Evolutionary conservation across 2,797 vertebrate genomes (phyloP), one percentile per base, ranked within the genome.

Genomic region (Melanogrammus aeglefinus): DNA sequence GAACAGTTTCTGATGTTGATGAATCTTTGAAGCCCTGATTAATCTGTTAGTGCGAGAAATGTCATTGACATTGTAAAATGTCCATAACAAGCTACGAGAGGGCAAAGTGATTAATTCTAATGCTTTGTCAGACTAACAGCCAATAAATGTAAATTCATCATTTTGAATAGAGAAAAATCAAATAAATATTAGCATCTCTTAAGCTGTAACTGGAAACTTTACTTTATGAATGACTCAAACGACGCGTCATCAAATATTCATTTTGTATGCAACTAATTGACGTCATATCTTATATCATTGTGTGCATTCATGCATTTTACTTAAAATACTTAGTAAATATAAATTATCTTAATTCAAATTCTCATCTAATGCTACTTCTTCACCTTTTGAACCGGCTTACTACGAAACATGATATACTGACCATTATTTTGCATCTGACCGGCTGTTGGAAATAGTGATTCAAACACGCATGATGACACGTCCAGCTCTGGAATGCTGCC

Each of bases 391-490:
- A 7, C 70, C 27, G 31, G 70, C 27, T 72, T 14, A 72, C 70
- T 31, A 21, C 5, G 16, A 72, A 86, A 69, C 63, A 69, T 27
- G 63, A 69, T 91, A 92, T 92, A 94, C 91, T 94, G 92, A 92
- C 88, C 80, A 83, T 79, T 86, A 85, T 80, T 89, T 92, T 90
- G 92, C 91, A 90, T 89, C 85, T 83, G 91, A 92, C 78, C 76
- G 87, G 85, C 87, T 74, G 73, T 85, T 92, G 88, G 87, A 94
- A 93, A 94, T 90, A 91, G 93, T 92, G 90, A 93, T 86, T 87
- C 83, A 85, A 85, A 86, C 82, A 85, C 89, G 88, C 36, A 51
- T 35, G 90, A 94, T 91, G 92, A 92, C 91, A 86, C 84, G 78
- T 84, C 84, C 81, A 84, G 91, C 79, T 75, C 79, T 90, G 85